Base-by-base conservation (phyloP, 1,140 invertebrate genomes). In the Platyscapa corneri region DNA sequence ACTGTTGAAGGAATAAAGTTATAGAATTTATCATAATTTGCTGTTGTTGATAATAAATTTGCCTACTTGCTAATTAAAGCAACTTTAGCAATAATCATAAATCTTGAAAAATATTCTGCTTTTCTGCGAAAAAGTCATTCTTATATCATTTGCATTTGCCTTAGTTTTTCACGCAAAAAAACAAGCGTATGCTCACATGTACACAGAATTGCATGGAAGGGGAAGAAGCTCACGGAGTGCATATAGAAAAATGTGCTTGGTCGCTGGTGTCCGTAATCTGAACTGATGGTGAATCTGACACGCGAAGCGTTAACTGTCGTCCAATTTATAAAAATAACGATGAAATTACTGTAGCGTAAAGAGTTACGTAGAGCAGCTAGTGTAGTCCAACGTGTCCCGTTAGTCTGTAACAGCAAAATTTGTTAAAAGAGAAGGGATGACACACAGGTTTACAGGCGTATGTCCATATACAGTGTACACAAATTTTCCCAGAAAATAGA, bases 261-360 rank as follows among this genome's bases (percentile, higher is more conserved):
- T 80, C 42, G 80, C 82, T 60, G 67, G 77, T 76, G 46, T 27
- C 46, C 34, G 67, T 84, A 86, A 86, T 86, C 86, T 86, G 82
- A 76, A 86, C 86, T 83, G 82, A 86, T 86, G 86, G 86, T 89
- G 90, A 89, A 88, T 90, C 88, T 88, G 89, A 89, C 89, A 90
- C 89, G 88, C 90, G 91, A 88, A 92, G 92, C 92, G 92, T 92
- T 91, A 93, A 92, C 90, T 91, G 89, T 87, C 89, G 90, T 89
- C 92, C 92, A 93, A 93, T 93, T 93, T 93, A 92, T 92, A 93
- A 93, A 93, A 93, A 92, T 93, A 93, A 93, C 92, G 92, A 93
- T 93, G 91, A 92, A 93, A 93, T 92, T 91, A 93, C 91, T 93
- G 92, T 92, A 90, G 92, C 92, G 91, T 93, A 90, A 93, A 92